These are phyloP conservation scores for Pangasianodon hypophthalmus DNA, from an alignment of 2,113 vertebrate genomes.

Conservation along the genomic window DNA sequence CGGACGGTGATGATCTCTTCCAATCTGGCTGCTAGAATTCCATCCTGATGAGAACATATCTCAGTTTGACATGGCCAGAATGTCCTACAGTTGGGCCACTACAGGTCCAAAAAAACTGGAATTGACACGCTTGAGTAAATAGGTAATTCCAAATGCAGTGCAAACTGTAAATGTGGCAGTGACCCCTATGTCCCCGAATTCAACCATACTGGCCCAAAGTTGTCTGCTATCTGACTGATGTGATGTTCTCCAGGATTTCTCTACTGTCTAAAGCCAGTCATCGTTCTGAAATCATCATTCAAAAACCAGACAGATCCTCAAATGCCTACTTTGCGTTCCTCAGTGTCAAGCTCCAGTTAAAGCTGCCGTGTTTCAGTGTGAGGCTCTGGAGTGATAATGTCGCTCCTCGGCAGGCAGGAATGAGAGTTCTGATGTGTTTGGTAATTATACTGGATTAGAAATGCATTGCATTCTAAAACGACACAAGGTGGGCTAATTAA, in stretches of 20 bases:
- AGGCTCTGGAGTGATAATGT: slow-evolving; percentile 29
- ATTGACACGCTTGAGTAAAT: too few relatives aligned
- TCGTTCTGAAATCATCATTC: not conserved
- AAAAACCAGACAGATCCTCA: slow-evolving; percentile 1
- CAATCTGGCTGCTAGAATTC: not conserved
- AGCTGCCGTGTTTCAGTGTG: not conserved
- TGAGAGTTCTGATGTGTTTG: slow-evolving; percentile 48
- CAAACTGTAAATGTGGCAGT: not conserved
- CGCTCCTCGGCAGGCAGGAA: slow-evolving; percentile 27
- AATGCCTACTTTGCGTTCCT: not conserved
- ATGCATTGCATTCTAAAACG: slow-evolving; percentile 56
- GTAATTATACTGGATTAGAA: slow-evolving; percentile 56
- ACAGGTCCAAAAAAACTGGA: not conserved
- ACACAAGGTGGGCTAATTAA: slow-evolving; percentile 55
- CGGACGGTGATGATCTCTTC: not conserved
- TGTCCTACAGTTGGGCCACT: not conserved
- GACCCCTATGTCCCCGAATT: too few relatives aligned
- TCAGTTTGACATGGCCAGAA: not conserved
- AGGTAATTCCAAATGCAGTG: not conserved
- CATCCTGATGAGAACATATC: not conserved
- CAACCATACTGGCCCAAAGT: not conserved
- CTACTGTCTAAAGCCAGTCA: not conserved
- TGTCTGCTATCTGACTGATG: not conserved
- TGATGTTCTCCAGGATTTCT: not conserved
- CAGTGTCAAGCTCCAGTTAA: not conserved